Conservation (phyloP, 2,113 vertebrate species). For the Urocitellus parryii region DNA sequence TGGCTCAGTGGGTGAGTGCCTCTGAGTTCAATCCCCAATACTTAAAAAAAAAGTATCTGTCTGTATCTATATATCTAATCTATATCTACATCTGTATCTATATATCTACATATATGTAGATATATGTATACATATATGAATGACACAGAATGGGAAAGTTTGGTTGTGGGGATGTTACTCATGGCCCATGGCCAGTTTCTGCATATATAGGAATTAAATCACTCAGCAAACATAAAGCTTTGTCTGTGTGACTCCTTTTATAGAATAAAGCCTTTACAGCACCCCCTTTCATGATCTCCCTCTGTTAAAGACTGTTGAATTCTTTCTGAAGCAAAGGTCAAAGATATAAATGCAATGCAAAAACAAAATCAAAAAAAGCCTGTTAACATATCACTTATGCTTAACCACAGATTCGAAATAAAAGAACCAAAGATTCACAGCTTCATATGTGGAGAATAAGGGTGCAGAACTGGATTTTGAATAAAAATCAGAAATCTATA, state of each 20-base stretch:
- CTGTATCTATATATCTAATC: not conserved
- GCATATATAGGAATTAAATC: constrained; percentile 87
- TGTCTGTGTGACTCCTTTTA: constrained; percentile 86
- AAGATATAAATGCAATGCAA: constrained; percentile 83
- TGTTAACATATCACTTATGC: constrained; percentile 83
- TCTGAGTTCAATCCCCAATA: too few relatives aligned
- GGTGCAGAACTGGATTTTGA: constrained; percentile 67
- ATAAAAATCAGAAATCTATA: constrained; percentile 78
- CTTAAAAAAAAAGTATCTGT: too few relatives aligned
- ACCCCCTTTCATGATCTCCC: constrained; percentile 84
- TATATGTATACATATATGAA: too few relatives aligned
- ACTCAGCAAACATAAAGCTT: constrained; percentile 87
- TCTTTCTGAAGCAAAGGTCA: constrained; percentile 88
- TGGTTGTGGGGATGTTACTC: constrained; percentile 79
- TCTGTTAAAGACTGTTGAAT: constrained; percentile 81
- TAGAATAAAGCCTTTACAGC: constrained; percentile 86
- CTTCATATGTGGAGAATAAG: constrained; percentile 78
- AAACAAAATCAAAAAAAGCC: constrained; percentile 54
- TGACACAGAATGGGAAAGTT: constrained; percentile 66
- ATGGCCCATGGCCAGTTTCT: constrained; percentile 80
- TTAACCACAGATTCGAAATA: constrained; percentile 80
- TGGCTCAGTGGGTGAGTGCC: too few relatives aligned
- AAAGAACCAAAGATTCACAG: constrained; percentile 82
- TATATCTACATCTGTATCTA: not conserved
- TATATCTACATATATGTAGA: too few relatives aligned